phyloP scores from a whole-genome alignment of 2,888 invertebrate genomes.

The Malthinus seriepunctatus region DNA sequence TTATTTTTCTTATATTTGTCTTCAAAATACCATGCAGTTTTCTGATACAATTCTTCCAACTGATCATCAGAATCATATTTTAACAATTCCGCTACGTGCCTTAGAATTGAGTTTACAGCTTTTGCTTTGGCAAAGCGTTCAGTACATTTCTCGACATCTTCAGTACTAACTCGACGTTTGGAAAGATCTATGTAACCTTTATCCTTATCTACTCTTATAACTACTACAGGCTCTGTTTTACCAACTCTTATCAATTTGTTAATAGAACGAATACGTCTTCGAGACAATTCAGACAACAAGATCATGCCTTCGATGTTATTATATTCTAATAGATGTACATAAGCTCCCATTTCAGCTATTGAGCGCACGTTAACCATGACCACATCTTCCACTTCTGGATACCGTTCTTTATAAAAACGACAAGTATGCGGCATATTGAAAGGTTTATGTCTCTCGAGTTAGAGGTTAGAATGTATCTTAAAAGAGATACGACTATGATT shows the following conservation, averaged over 20 bases:
- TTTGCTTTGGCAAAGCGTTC: conserved; percentile 98
- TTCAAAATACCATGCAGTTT: conserved; percentile 98
- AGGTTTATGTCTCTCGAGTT: too few relatives aligned
- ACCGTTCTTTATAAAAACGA: conserved; percentile 96
- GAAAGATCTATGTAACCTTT: conserved; percentile 99
- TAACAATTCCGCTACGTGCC: conserved; percentile 95
- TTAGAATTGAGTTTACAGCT: conserved; percentile 95
- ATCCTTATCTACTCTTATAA: conserved; percentile 98
- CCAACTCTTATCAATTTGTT: conserved; percentile 99
- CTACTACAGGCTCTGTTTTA: conserved; percentile 98
- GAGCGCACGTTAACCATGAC: conserved; percentile 98
- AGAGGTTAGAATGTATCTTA: too few relatives aligned
- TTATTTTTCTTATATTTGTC: conserved; percentile 94
- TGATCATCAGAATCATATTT: conserved; percentile 90
- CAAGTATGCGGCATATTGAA: conserved; percentile 84
- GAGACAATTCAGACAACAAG: conserved; percentile 93
- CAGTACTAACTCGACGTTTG: conserved; percentile 96
- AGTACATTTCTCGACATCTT: conserved; percentile 98
- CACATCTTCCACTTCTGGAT: conserved; percentile 98
- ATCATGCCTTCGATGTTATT: conserved; percentile 99
- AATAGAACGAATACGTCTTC: conserved; percentile 98
- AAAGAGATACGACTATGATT: too few relatives aligned
- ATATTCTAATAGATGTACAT: conserved; percentile 96
- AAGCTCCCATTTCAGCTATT: conserved; percentile 99
- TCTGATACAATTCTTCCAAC: conserved; percentile 91